Conservation (phyloP, 1,140 invertebrate genomes). For the Aculops lycopersici region DNA sequence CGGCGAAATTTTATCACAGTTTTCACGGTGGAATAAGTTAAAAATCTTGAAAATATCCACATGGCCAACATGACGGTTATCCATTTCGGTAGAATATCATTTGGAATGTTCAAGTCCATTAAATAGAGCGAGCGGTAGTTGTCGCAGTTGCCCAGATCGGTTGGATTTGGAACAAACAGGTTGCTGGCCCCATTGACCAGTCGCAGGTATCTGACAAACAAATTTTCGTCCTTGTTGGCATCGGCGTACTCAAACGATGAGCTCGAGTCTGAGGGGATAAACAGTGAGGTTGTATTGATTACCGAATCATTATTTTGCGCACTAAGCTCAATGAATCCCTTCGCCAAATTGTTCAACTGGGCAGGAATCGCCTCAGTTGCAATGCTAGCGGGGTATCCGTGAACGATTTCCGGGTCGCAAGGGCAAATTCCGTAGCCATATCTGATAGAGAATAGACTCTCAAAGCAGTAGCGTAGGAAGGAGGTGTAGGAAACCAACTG, state of each 20-base stretch:
- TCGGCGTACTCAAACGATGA: background rate
- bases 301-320: background rate
- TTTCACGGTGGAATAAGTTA: background rate
- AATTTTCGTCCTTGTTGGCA: background rate
- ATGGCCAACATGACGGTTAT: background rate
- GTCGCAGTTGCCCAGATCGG: background rate
- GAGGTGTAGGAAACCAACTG: background rate
- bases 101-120: background rate
- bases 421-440: constrained; percentile 3
- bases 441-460: background rate
- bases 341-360: background rate
- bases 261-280: too few relatives aligned
- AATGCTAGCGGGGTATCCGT: background rate
- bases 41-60: background rate
- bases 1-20: background rate
- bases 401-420: background rate
- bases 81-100: background rate
- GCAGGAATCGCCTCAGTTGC: background rate
- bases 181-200: background rate
- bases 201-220: background rate
- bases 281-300: background rate
- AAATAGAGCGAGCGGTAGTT: background rate
- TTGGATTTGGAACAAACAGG: background rate
- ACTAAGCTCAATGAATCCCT: too few relatives aligned
- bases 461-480: background rate